Conservation (phyloP, 1,140 invertebrate species). For the Lycorma delicatula region DNA sequence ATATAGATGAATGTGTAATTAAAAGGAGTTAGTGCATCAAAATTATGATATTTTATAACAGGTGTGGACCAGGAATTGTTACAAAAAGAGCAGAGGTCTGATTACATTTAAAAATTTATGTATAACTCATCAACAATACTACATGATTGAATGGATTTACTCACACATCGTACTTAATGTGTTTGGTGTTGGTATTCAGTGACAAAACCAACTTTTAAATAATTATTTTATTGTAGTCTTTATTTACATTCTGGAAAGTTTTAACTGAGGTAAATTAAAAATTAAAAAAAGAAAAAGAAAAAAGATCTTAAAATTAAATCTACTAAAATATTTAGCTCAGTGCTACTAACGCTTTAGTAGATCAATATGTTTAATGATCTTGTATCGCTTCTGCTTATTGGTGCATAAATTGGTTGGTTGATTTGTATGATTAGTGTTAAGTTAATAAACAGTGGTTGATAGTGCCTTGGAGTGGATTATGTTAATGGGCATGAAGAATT, state of each 20-base stretch:
- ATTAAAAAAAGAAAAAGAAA: background rate
- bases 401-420: too few species aligned
- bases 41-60: background rate
- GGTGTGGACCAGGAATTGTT: constrained; percentile 13
- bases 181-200: background rate
- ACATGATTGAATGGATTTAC: background rate
- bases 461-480: too few species aligned
- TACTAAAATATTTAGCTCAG: too few species aligned
- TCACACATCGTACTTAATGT: background rate
- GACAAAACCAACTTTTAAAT: background rate
- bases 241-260: background rate
- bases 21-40: background rate
- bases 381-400: too few species aligned
- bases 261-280: background rate
- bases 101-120: constrained; percentile 1
- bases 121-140: background rate
- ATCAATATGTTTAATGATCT: too few species aligned
- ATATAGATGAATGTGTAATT: background rate
- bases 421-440: too few species aligned
- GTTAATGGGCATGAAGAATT: too few species aligned
- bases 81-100: constrained; percentile 13
- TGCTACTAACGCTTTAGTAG: too few species aligned
- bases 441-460: too few species aligned
- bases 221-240: background rate
- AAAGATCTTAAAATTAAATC: too few species aligned